phyloP scores from a whole-genome alignment of 2,797 vertebrate genomes.

The Valencia hispanica region DNA sequence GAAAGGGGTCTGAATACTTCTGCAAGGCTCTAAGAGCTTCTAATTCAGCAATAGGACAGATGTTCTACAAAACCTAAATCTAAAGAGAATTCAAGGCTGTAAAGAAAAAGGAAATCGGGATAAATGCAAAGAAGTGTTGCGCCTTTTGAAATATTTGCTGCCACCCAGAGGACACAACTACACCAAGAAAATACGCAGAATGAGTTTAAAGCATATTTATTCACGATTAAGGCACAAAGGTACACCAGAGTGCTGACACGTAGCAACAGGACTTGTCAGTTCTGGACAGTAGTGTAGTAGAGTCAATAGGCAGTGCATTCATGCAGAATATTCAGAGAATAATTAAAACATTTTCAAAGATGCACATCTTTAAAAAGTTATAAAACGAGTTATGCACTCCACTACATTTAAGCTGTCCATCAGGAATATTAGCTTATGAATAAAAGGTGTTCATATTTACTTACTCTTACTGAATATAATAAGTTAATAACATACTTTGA shows the following conservation, averaged over 20 bases:
- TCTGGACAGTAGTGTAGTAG: slow-evolving; percentile 59
- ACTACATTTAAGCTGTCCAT: background rate
- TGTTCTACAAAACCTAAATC: background rate
- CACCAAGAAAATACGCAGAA: background rate
- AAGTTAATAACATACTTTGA: slow-evolving; percentile 7
- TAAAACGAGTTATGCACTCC: background rate
- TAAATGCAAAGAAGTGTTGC: background rate
- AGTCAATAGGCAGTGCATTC: slow-evolving; percentile 13
- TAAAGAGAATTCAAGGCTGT: background rate
- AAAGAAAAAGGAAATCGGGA: background rate
- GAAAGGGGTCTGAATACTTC: background rate
- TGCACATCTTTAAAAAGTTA: slow-evolving; percentile 12
- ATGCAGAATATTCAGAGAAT: slow-evolving; percentile 21
- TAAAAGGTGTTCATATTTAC: slow-evolving; percentile 21
- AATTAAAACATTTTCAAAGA: slow-evolving; percentile 8
- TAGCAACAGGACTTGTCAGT: slow-evolving; percentile 55
- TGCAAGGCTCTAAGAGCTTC: background rate
- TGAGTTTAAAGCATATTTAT: slow-evolving; percentile 52
- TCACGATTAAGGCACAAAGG: slow-evolving; percentile 68
- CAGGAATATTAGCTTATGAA: slow-evolving; percentile 12
- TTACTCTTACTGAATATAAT: slow-evolving; percentile 22
- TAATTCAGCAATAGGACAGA: background rate
- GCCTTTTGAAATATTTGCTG: background rate
- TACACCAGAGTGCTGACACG: slow-evolving; percentile 38
- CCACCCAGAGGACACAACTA: background rate